These are phyloP conservation scores for Fulmarus glacialis DNA, from an alignment of 2,113 vertebrate species.

Conservation along the genomic window DNA sequence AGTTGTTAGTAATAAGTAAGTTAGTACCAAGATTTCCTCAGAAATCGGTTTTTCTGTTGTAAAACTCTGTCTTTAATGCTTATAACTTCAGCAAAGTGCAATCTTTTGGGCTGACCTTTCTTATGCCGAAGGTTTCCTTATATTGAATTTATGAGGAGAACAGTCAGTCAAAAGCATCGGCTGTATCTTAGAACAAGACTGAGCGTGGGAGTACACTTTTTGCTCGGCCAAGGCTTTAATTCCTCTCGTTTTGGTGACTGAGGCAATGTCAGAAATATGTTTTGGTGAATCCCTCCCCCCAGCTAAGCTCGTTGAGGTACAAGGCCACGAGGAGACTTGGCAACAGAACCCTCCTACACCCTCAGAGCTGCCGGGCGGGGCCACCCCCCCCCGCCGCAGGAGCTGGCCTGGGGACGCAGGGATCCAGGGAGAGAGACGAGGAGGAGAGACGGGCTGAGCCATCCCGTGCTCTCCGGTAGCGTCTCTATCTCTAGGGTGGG, in stretches of 20 bases:
- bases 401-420: accelerated
- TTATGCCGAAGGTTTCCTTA: neutral
- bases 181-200: neutral
- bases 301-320: neutral
- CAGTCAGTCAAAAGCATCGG: neutral
- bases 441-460: neutral
- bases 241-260: neutral
- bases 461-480: neutral
- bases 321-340: neutral
- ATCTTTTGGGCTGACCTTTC: neutral
- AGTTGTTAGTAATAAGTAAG: neutral
- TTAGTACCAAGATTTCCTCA: neutral
- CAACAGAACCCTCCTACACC: neutral
- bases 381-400: neutral
- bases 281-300: neutral
- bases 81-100: neutral
- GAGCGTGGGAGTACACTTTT: accelerated
- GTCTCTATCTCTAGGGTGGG: neutral
- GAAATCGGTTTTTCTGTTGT: neutral
- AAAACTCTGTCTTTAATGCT: neutral
- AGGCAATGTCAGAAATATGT: accelerated
- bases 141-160: neutral
- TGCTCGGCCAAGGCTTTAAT: neutral
- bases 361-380: too few relatives aligned
- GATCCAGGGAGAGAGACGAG: neutral